Percentiles rank a stretch among this genome's conserved stretches.
Evolutionary conservation across 1,140 invertebrate genomes (phyloP).

Genomic region (Diplogasteroides magnus): DNA sequence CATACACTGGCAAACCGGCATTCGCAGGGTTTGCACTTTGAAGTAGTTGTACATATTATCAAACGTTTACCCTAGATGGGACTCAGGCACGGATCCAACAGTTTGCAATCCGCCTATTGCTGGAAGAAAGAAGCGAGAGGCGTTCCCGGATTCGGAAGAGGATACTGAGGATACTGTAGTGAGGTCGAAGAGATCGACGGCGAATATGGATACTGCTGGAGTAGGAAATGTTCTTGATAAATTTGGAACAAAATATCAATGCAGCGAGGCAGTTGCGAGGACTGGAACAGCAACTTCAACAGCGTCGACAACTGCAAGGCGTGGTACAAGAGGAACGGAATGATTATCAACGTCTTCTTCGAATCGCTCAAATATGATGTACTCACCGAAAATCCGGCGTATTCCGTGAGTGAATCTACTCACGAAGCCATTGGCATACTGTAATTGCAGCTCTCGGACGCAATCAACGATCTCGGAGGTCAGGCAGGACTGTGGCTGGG

Average conservation of each 20-base stretch:
- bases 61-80: background rate
- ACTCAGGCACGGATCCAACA: background rate
- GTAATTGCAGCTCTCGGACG: conserved; percentile 9
- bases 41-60: too few species aligned
- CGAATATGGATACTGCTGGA: background rate
- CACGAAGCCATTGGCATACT: background rate
- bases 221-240: background rate
- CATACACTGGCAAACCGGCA: too few species aligned
- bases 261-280: background rate
- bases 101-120: background rate
- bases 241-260: background rate
- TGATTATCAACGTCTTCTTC: background rate
- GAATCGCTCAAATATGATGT: background rate
- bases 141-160: too few species aligned
- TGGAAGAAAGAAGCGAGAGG: too few species aligned
- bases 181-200: too few species aligned
- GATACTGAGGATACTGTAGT: too few species aligned
- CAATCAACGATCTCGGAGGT: conserved; percentile 28
- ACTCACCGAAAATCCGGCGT: background rate
- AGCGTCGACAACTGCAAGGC: background rate
- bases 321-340: background rate
- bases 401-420: background rate
- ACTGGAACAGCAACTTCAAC: background rate
- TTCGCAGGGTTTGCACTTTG: too few species aligned
- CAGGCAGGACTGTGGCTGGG: conserved; percentile 28